These are phyloP conservation scores for Pachyramphus minor DNA, from an alignment of 2,113 vertebrate species.

Conservation along the genomic window DNA sequence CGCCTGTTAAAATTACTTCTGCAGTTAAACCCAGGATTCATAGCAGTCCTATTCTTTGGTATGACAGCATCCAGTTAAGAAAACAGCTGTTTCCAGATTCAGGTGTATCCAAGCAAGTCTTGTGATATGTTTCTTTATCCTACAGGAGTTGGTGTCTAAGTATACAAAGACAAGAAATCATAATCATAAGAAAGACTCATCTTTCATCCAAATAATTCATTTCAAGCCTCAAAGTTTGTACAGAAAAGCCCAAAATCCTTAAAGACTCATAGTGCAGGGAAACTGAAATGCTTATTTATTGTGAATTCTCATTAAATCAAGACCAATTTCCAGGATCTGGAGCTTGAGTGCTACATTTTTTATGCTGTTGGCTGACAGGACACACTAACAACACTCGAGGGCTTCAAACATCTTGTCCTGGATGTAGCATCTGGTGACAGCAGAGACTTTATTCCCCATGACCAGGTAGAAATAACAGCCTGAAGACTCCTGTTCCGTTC, in stretches of 20 bases:
- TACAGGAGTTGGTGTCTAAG: background rate
- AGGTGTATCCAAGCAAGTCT: background rate
- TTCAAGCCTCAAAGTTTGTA: background rate
- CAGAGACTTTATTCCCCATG: background rate
- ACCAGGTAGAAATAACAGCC: background rate
- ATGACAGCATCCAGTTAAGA: background rate
- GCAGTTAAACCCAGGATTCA: background rate
- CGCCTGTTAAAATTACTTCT: background rate
- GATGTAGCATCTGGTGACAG: background rate
- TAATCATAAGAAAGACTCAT: background rate
- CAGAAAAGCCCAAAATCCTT: background rate
- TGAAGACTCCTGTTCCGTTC: background rate
- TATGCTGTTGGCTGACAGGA: background rate
- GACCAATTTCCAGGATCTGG: background rate
- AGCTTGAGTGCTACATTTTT: background rate
- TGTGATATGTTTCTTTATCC: background rate
- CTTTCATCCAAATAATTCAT: background rate
- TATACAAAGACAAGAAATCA: background rate
- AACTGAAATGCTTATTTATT: background rate
- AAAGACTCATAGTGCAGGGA: background rate
- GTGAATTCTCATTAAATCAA: background rate
- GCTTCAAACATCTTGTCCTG: background rate
- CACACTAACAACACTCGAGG: background rate
- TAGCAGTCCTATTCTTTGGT: background rate
- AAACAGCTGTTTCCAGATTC: background rate